phyloP scores from a whole-genome alignment of 2,888 invertebrate species.

The Caenorhabditis sp. region DNA sequence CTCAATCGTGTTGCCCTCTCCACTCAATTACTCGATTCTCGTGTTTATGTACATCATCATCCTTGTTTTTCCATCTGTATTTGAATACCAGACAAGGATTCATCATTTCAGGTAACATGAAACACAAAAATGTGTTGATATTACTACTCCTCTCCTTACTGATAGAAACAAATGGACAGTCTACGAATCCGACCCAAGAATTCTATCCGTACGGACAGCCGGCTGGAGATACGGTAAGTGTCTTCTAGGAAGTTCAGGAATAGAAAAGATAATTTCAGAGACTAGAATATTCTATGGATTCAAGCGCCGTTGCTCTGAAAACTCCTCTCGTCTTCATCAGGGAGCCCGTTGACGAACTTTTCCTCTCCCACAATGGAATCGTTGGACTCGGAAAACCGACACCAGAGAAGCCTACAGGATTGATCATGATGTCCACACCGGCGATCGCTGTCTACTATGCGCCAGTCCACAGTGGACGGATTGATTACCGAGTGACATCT shows the following conservation, averaged over 20 bases:
- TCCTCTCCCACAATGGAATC: slow-evolving; percentile 78
- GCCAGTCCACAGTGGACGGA: slow-evolving; percentile 67
- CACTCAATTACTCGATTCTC: slow-evolving; percentile 50
- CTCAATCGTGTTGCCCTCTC: slow-evolving; percentile 33
- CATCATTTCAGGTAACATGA: slow-evolving; percentile 41
- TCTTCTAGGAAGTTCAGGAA: not conserved
- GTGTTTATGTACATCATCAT: slow-evolving; percentile 33
- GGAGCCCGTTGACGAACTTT: slow-evolving; percentile 71
- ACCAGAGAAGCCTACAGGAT: slow-evolving; percentile 53
- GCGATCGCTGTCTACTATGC: slow-evolving; percentile 78
- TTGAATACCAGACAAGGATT: not conserved
- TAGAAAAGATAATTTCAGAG: slow-evolving; percentile 52
- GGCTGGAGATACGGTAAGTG: slow-evolving; percentile 51
- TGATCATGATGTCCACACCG: slow-evolving; percentile 63
- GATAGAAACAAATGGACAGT: not conserved
- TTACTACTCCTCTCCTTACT: slow-evolving; percentile 33
- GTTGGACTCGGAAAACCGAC: slow-evolving; percentile 73
- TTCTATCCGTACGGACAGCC: slow-evolving; percentile 52
- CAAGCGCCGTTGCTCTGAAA: slow-evolving; percentile 67
- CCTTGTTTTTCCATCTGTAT: slow-evolving; percentile 29
- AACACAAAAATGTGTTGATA: slow-evolving; percentile 52
- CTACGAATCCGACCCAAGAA: slow-evolving; percentile 11
- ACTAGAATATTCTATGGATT: slow-evolving; percentile 60
- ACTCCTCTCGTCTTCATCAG: slow-evolving; percentile 76
- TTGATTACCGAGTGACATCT: slow-evolving; percentile 75